phyloP scores from a whole-genome alignment of 2,113 vertebrate species.

The Elachura formosa region DNA sequence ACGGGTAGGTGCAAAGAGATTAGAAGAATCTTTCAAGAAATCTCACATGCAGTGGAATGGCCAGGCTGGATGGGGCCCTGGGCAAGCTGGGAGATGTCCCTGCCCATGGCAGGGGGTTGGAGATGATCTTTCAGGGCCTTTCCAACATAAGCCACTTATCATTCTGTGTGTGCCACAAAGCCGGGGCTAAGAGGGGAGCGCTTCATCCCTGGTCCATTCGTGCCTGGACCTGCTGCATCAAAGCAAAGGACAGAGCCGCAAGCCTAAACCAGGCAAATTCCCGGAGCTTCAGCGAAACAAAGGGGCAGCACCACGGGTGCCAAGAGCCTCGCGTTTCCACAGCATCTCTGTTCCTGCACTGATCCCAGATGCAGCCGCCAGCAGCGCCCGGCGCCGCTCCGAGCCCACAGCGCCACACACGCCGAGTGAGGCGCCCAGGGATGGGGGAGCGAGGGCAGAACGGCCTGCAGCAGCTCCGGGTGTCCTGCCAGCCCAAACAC shows the following conservation, averaged over 20 bases:
- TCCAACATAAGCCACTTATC: background rate
- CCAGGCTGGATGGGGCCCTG: background rate
- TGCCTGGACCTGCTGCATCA: background rate
- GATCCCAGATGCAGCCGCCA: background rate
- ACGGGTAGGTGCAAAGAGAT: background rate
- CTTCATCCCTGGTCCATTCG: fast-evolving
- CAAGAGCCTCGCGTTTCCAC: background rate
- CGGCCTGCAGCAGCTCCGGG: no score
- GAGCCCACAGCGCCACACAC: background rate
- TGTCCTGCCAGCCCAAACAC: no score
- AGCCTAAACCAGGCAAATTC: background rate
- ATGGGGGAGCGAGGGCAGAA: no score
- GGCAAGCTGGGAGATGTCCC: background rate
- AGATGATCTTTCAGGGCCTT: background rate
- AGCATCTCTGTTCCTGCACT: background rate
- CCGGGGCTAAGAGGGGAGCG: background rate
- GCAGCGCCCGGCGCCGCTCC: background rate
- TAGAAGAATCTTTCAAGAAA: background rate
- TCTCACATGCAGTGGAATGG: background rate
- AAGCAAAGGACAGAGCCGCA: background rate
- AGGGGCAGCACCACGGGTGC: background rate
- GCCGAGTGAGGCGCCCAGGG: fast-evolving
- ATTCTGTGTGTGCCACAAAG: background rate
- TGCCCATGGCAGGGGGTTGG: background rate
- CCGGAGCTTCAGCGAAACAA: background rate